A percentile compares a stretch with the other conserved stretches of the same genome.
These are phyloP conservation scores for Tolypeutes matacus DNA, from an alignment of 2,797 vertebrate species.

Conservation along the genomic window DNA sequence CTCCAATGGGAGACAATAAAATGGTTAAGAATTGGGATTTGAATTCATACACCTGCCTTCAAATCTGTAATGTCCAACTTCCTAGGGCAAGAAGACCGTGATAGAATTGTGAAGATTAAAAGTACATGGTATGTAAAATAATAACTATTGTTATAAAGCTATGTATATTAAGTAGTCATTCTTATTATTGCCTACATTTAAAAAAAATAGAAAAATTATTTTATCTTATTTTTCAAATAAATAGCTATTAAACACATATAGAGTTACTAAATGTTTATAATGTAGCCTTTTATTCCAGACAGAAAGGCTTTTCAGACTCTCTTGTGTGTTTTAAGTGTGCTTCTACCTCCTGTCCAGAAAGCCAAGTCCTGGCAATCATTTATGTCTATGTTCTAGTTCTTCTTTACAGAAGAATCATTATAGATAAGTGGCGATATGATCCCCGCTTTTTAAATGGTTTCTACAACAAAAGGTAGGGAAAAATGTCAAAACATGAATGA, in stretches of 20 bases:
- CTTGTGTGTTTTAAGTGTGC: accelerated
- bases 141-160: neutral
- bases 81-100: neutral
- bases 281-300: neutral
- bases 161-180: neutral
- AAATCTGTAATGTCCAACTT: neutral
- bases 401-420: neutral
- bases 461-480: neutral
- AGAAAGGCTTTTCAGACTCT: neutral
- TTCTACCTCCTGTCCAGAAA: neutral
- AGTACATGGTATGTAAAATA: neutral
- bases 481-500: neutral
- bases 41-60: neutral
- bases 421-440: neutral
- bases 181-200: neutral
- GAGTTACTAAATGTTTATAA: neutral
- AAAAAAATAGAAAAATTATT: neutral
- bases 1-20: neutral
- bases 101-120: slow-evolving; percentile 23
- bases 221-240: slow-evolving; percentile 16
- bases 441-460: neutral
- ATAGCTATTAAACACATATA: neutral
- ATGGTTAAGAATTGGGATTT: neutral
- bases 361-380: neutral
- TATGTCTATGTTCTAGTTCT: neutral